A percentile compares a stretch with the other conserved stretches of the same genome.
Evolutionary conservation across 2,797 vertebrate species (phyloP).

Genomic region (Phrynocephalus vlangalii): DNA sequence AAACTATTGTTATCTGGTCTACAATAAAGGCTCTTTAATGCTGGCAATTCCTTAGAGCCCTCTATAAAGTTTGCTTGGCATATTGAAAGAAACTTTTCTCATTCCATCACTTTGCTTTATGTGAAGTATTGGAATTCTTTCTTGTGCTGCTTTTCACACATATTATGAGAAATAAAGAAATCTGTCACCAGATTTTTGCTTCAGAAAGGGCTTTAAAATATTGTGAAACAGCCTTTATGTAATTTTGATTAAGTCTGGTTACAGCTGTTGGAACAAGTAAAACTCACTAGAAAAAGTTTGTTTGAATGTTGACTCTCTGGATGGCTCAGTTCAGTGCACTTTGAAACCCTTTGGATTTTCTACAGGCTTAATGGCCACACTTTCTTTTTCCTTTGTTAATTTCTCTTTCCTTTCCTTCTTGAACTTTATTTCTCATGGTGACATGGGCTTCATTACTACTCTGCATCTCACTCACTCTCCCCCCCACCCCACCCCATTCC

Average conservation of each 20-base stretch:
- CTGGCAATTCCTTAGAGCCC: slow-evolving; percentile 48
- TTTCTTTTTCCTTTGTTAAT: not conserved
- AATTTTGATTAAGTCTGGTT: fast-evolving
- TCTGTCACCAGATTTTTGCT: not conserved
- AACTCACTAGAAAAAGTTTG: not conserved
- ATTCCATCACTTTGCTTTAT: not conserved
- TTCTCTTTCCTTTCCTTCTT: not conserved
- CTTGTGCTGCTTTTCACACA: not conserved
- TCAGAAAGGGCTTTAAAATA: not conserved
- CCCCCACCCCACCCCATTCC: too few species aligned
- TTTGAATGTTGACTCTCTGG: not conserved
- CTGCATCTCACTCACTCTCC: not conserved
- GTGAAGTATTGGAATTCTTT: slow-evolving; percentile 15
- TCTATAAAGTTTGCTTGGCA: slow-evolving; percentile 45
- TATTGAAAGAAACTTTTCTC: not conserved
- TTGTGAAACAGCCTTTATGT: fast-evolving
- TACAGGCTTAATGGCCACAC: not conserved
- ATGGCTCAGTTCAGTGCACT: not conserved
- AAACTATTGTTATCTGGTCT: slow-evolving; percentile 46
- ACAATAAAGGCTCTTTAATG: slow-evolving; percentile 58
- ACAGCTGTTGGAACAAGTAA: fast-evolving
- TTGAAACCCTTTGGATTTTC: not conserved
- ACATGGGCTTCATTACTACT: not conserved
- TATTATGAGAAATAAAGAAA: not conserved
- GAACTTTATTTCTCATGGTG: not conserved